Conservation (phyloP, 1,140 invertebrate genomes). For the Pseudoatta argentina region DNA sequence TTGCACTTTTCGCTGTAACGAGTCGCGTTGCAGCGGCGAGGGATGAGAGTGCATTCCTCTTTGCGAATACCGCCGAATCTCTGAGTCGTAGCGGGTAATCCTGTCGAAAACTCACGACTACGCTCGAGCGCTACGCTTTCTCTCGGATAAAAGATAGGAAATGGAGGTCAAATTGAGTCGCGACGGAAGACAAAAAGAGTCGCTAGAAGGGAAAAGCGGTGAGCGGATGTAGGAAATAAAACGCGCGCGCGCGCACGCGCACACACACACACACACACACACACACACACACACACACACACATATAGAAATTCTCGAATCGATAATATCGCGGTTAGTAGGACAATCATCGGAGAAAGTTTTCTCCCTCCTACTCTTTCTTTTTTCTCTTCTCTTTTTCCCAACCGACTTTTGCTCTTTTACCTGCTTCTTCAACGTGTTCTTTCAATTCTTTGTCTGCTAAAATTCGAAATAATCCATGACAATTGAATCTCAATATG, state of each 20-base stretch:
- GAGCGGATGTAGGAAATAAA: constrained; percentile 24
- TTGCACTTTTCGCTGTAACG: neutral
- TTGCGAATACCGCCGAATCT: neutral
- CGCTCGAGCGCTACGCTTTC: constrained; percentile 3
- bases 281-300: neutral
- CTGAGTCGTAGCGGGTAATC: neutral
- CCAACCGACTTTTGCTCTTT: constrained; percentile 55
- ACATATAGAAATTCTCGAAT: constrained; percentile 79
- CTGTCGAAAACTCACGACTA: constrained; percentile 27
- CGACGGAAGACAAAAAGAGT: constrained; percentile 56
- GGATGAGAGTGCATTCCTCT: neutral
- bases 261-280: neutral
- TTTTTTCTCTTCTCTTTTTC: constrained; percentile 72
- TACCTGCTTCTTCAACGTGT: constrained; percentile 52
- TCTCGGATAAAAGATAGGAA: constrained; percentile 67
- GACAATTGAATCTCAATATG: neutral
- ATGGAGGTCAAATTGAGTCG: constrained; percentile 64
- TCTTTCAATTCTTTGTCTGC: constrained; percentile 69
- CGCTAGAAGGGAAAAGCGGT: constrained; percentile 58
- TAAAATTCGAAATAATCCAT: constrained; percentile 56
- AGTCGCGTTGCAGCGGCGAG: constrained; percentile 2
- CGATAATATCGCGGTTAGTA: constrained; percentile 84
- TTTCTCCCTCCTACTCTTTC: constrained; percentile 73
- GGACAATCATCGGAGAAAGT: constrained; percentile 85
- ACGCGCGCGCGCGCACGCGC: no score